Conservation (phyloP, 1,140 invertebrate species). For the Sarcophaga bullata region DNA sequence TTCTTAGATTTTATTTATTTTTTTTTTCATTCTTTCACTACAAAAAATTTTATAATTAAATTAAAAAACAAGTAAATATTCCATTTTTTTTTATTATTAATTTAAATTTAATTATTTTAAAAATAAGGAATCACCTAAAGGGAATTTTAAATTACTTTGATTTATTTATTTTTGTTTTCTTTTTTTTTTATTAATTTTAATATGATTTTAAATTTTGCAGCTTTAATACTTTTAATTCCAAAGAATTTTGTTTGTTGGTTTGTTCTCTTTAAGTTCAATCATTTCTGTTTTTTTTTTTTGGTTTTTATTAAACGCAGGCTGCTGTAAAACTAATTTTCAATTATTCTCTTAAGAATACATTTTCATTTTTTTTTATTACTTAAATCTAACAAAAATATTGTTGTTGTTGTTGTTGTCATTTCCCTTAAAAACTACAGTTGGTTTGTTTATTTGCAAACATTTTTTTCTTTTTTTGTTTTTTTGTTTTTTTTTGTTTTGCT, state of each 20-base stretch:
- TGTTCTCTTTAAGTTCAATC: constrained; percentile 18
- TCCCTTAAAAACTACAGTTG: constrained; percentile 14
- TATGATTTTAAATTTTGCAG: constrained; percentile 2
- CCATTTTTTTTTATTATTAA: too few species aligned
- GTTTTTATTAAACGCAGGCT: neutral
- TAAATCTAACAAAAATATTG: constrained; percentile 26
- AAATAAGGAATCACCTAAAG: neutral
- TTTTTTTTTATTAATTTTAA: neutral
- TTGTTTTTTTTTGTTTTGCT: constrained; percentile 34
- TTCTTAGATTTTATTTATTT: constrained; percentile 30
- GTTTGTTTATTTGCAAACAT: neutral
- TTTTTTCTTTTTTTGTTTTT: neutral
- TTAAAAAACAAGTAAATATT: neutral
- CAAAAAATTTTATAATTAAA: constrained; percentile 11
- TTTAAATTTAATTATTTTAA: neutral
- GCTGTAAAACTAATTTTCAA: constrained; percentile 48
- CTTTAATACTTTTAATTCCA: constrained; percentile 49
- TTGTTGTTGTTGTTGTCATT: neutral
- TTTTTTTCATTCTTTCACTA: constrained; percentile 29
- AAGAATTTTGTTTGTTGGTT: constrained; percentile 61
- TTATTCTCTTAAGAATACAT: constrained; percentile 29
- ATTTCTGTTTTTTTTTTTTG: constrained; percentile 32
- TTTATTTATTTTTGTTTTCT: neutral
- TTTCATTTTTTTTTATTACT: neutral
- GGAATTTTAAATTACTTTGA: neutral